These are phyloP conservation scores for Drosophila histrio DNA, from an alignment of 2,888 invertebrate species.

Conservation along the genomic window DNA sequence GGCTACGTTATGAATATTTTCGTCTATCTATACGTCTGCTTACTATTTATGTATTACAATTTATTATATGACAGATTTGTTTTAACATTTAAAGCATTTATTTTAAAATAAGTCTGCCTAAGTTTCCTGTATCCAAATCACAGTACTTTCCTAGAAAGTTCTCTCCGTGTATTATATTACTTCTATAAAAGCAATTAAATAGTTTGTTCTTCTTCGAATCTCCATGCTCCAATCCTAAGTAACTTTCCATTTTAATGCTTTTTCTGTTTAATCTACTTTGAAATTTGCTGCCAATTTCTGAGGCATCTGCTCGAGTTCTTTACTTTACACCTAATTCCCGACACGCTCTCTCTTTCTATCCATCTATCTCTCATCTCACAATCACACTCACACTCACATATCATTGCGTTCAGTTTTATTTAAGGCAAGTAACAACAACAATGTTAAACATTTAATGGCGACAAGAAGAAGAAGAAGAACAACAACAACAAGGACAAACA, in stretches of 20 bases:
- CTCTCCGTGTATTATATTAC: too few relatives aligned
- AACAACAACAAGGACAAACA: slow-evolving; percentile 27
- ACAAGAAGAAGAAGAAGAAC: slow-evolving; percentile 26
- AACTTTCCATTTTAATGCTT: slow-evolving; percentile 13
- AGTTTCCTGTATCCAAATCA: too few relatives aligned
- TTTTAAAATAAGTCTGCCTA: too few relatives aligned
- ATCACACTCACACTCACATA: slow-evolving; percentile 2
- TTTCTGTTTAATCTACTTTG: slow-evolving; percentile 29
- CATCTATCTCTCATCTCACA: background rate
- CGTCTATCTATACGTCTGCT: too few relatives aligned
- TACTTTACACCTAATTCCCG: background rate
- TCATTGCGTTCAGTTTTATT: slow-evolving; percentile 27
- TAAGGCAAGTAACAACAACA: slow-evolving; percentile 25
- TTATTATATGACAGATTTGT: too few relatives aligned
- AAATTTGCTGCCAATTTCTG: slow-evolving; percentile 8
- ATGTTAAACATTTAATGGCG: slow-evolving; percentile 51
- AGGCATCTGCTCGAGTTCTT: background rate
- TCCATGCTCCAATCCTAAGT: background rate
- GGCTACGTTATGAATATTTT: too few relatives aligned
- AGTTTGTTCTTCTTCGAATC: background rate
- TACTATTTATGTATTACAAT: too few relatives aligned
- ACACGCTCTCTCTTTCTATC: background rate
- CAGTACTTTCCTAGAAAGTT: too few relatives aligned
- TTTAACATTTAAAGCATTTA: too few relatives aligned
- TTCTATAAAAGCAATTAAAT: slow-evolving; percentile 4